Base-by-base conservation (phyloP, 2,113 vertebrate species). In the Dipodomys ordii region DNA sequence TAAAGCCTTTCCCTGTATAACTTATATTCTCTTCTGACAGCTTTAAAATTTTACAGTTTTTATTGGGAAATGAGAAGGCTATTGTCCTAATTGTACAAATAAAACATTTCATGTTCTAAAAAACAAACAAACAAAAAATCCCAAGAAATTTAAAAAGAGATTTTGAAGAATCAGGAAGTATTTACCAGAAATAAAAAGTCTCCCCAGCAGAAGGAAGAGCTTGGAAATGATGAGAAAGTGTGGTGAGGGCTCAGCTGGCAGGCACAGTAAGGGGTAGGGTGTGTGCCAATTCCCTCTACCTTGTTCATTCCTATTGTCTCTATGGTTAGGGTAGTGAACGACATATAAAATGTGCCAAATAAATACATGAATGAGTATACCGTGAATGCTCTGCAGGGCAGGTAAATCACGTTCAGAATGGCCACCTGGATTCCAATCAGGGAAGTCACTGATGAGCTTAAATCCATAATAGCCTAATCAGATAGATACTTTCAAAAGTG, bases 141-240 rank as follows among this genome's bases (percentile, higher is more conserved):
- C 35, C 35, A 39, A 91, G 28, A 2, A 64, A 10, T 32, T 87
- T 93, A 86, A 91, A 95, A 80, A 27, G 57, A 83, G 64, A 94
- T 76, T 16, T 53, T 23, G 23, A 92, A 32, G 25, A 72, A 90
- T 84, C 6, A 53, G 57, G 72, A 62, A 7, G 32, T 32, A 22
- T 76, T 96, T 83, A 77, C 4, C 2, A 82, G 25, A 25, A 12
- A 69, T 3, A 39, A 44, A 35, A 27, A 32, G 32, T 83, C 28
- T 90, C 74, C 6, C 20, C 16, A 72, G 27, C 7, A 85, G 32
- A 92, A 81, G 27, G 44, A 93, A 81, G 57, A 46, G 8, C 6
- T 62, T 44, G 23, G 4, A 9, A 71, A 62, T 19, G 64, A 4
- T 0, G 2, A 67, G 73, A 80, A 62, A 7, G 13, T 22, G 25